Base-by-base conservation (phyloP, 2,797 vertebrate genomes). In the Pangasius larnaudii region DNA sequence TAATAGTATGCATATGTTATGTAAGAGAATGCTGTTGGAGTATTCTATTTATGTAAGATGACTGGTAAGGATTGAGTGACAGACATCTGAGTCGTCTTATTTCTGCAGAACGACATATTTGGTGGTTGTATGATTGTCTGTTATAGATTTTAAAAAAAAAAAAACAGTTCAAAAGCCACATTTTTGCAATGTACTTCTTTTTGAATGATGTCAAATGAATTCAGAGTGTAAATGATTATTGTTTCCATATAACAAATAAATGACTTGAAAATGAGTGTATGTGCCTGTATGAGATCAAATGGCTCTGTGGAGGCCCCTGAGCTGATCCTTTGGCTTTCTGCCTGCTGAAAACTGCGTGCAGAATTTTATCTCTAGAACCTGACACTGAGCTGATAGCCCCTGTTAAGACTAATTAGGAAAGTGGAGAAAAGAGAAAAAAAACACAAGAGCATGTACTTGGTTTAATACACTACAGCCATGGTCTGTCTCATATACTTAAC, bases 401-500 rank as follows among this genome's bases (percentile, higher is more conserved):
- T 86, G 86, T 85, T 88, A 90, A 82, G 87, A 89, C 88, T 90
- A 90, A 90, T 91, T 91, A 91, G 90, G 89, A 91, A 90, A 92
- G 88, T 91, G 85, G 69, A 87, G 87, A 90, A 91, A 86, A 83
- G 71, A 85, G 75, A 56, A 89, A 78, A 89, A 78, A 14, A 71
- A 78, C 87, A 83, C 46, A 65, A 39, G 84, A 46, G 30, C 74
- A 30, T 16, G 75, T 84, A 90, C 84, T 90, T 33, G 53, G 89
- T 86, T 86, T 90, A 89, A 89, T 89, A 91, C 81, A 78, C 87
- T 86, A 81, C 78, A 81, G 75, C 83, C 85, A 86, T 89, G 87
- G 83, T 88, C 87, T 19, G 49, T 87, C 89, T 90, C 87, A 90
- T 90, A 87, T 89, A 85, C 89, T 89, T 89, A 90, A 89, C 86